These are phyloP conservation scores for Rissa tridactyla DNA, from an alignment of 2,113 vertebrate genomes.

Conservation along the genomic window DNA sequence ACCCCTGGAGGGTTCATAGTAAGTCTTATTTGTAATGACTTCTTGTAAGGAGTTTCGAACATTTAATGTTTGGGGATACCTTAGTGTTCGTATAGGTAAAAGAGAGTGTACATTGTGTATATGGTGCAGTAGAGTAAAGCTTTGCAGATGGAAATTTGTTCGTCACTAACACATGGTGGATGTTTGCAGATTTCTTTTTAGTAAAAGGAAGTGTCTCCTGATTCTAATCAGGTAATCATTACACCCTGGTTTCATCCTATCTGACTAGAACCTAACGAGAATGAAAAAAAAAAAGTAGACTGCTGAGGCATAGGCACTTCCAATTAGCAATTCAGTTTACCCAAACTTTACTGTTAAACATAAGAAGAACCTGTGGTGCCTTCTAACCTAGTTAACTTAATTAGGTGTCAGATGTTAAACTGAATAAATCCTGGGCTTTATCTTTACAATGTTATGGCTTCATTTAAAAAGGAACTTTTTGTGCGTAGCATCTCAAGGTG, in stretches of 20 bases:
- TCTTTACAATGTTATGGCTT: background rate
- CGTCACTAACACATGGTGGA: background rate
- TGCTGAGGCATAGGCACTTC: background rate
- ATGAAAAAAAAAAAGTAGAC: background rate
- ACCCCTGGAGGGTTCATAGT: background rate
- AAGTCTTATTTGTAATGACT: background rate
- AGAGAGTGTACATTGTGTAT: background rate
- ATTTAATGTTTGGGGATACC: background rate
- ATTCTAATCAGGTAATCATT: constrained; percentile 14
- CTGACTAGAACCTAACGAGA: background rate
- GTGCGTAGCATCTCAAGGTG: background rate
- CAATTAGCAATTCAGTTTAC: background rate
- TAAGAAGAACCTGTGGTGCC: background rate
- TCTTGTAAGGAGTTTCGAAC: background rate
- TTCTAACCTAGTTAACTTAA: background rate
- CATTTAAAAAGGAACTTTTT: background rate
- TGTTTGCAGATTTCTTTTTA: constrained; percentile 1
- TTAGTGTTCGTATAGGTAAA: constrained; percentile 23
- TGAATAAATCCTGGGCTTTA: background rate
- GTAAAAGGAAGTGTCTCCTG: background rate
- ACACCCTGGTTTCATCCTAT: background rate
- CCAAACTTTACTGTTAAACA: background rate
- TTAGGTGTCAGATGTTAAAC: background rate
- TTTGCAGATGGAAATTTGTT: constrained; percentile 35
- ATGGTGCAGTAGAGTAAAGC: constrained; percentile 29